Evolutionary conservation across 2,113 vertebrate genomes (phyloP).

Genomic region (Pomatostomus ruficeps): DNA sequence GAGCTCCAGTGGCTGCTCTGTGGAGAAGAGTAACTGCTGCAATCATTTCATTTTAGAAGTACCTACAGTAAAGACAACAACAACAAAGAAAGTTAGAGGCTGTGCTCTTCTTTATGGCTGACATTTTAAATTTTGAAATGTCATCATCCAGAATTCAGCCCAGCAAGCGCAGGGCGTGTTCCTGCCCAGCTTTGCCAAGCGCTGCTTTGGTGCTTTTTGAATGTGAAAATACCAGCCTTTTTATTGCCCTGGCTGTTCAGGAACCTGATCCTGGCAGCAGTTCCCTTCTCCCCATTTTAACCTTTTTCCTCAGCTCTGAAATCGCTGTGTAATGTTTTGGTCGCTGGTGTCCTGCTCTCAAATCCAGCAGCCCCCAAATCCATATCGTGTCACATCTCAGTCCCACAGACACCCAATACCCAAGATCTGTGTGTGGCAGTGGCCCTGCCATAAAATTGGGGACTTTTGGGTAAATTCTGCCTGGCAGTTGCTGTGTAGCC

Average conservation of each 20-base stretch:
- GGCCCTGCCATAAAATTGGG: neutral
- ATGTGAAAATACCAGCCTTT: slow-evolving; percentile 8
- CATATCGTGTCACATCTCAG: accelerated
- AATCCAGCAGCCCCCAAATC: neutral
- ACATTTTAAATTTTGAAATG: slow-evolving; percentile 50
- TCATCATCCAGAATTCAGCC: slow-evolving; percentile 15
- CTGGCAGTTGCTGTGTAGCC: neutral
- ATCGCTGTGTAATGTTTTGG: neutral
- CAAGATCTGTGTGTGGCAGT: neutral
- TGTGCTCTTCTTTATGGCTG: neutral
- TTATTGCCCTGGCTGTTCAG: neutral
- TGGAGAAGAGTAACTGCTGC: neutral
- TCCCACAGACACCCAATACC: neutral
- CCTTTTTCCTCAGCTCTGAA: neutral
- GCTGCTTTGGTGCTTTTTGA: neutral
- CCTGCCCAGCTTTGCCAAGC: neutral
- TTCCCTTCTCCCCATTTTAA: neutral
- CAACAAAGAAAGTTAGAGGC: neutral
- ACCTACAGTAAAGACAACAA: neutral
- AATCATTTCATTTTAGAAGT: neutral
- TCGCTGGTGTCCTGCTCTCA: neutral
- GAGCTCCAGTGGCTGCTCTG: neutral
- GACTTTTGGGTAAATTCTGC: neutral
- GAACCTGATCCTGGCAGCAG: neutral
- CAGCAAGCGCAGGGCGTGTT: neutral